These are phyloP conservation scores for Medauroidea extradentata DNA, from an alignment of 1,140 invertebrate species.

Conservation along the genomic window DNA sequence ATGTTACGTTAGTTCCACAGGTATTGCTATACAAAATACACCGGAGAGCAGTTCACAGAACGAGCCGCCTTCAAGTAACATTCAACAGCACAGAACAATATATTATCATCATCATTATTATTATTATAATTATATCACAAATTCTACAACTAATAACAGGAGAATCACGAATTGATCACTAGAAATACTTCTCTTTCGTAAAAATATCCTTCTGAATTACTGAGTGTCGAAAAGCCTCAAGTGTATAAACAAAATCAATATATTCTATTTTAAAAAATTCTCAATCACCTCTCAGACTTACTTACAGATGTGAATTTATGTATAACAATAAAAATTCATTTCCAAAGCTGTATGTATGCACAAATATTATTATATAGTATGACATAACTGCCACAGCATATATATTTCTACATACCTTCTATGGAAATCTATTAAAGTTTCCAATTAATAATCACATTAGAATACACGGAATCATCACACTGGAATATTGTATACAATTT, in stretches of 20 bases:
- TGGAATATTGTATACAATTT: conserved; percentile 25
- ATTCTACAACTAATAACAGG: conserved; percentile 12
- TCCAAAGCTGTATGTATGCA: no score
- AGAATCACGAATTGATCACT: conserved; percentile 11
- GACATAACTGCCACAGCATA: no score
- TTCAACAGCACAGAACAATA: no score
- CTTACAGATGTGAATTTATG: conserved; percentile 2
- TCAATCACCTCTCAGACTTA: conserved; percentile 7
- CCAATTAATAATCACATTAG: conserved; percentile 13
- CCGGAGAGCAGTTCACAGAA: no score
- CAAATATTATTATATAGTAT: no score
- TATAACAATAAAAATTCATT: background rate
- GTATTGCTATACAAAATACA: no score
- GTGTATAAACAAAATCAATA: conserved; percentile 11
- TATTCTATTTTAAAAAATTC: conserved; percentile 1
- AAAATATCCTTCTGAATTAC: conserved; percentile 10
- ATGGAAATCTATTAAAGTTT: conserved; percentile 13
- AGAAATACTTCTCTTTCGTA: conserved; percentile 9
- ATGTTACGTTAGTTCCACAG: no score
- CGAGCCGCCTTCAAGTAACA: no score
- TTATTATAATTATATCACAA: no score
- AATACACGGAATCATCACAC: conserved; percentile 23
- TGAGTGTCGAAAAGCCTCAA: conserved; percentile 9
- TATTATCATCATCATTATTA: no score
- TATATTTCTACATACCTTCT: no score